Base-by-base conservation (phyloP, 2,888 invertebrate genomes). In the Operophtera brumata region DNA sequence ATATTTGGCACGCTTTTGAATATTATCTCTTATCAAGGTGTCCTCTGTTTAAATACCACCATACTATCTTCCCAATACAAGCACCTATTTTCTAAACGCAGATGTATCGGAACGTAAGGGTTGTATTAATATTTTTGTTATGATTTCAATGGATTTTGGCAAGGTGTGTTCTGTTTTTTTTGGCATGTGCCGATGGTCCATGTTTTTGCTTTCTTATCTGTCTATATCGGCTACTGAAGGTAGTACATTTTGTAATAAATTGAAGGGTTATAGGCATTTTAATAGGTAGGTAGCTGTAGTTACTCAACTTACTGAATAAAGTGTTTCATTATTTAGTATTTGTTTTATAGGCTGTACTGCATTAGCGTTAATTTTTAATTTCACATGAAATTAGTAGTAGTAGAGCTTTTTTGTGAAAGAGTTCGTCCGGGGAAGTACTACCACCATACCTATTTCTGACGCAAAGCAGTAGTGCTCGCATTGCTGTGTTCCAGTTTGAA, bases 1-100 rank as follows among this genome's bases (percentile, higher is more conserved):
- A 73, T 75, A 73, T 75, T 80, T 84, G 88, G 89, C 89, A 90
- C 89, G 86, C 78, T 86, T 82, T 80, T 73, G 66, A 56, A 71
- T 52, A 58, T 52, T 39, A 32, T 35, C 4, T 48, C 8, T 34
- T 6, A 50, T 56, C 55, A 55, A 55, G 55, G 55, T 51, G 55
- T 13, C 32, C 20, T 30, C 74, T 70, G 69, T 58, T 66, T 52
- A 67, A 67, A 69, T 70, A 72, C 62, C 40, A 36, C 47, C 46
- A 49, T 59, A 47, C 54, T 57, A 54, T 57, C 47, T 51, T 34
- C 36, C 32, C 42, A 32, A 47, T 45, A 45, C 46, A 54, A 58
- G 52, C 52, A 61, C 47, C 57, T 59, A 61, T 51, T 43, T 67
- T 65, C 62, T 67, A 71, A 20, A 64, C 73, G 82, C 86, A 84